A percentile compares a stretch with the other conserved stretches of the same genome.
Conservation (phyloP, 1,140 invertebrate species). For the Megathymus violae region DNA sequence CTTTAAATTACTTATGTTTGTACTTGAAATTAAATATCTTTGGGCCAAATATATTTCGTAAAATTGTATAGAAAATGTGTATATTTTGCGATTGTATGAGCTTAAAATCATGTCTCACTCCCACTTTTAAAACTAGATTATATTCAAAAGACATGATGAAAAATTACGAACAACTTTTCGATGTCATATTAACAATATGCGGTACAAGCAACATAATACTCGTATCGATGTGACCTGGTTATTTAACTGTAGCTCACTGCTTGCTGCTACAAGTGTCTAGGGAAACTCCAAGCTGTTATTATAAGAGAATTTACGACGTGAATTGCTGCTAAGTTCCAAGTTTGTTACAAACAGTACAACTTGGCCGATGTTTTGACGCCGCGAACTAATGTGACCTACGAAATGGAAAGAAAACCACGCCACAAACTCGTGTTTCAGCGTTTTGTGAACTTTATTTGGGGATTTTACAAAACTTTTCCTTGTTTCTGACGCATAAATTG, state of each 20-base stretch:
- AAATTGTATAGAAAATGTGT: no score
- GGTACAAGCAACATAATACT: constrained; percentile 40
- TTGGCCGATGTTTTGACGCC: constrained; percentile 64
- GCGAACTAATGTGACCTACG: constrained; percentile 60
- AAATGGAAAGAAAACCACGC: constrained; percentile 65
- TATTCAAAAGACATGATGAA: not conserved
- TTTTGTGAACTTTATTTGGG: constrained; percentile 57
- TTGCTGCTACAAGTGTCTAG: constrained; percentile 75
- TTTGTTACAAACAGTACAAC: constrained; percentile 78
- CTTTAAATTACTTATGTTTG: no score
- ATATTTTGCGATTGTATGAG: not conserved
- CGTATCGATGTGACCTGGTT: constrained; percentile 58
- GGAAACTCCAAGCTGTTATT: constrained; percentile 79
- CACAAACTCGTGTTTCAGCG: constrained; percentile 60
- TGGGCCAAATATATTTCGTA: no score
- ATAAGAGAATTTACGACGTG: constrained; percentile 76
- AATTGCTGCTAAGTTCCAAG: constrained; percentile 73
- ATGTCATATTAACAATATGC: constrained; percentile 32
- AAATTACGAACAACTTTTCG: not conserved
- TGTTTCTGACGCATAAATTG: constrained; percentile 8
- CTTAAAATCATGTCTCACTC: not conserved
- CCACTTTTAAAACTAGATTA: not conserved
- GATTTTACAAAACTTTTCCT: constrained; percentile 29
- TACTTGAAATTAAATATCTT: no score
- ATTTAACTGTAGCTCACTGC: constrained; percentile 64